Evolutionary conservation across 2,797 vertebrate genomes (phyloP).

Genomic region (Ctenopoma multispine): DNA sequence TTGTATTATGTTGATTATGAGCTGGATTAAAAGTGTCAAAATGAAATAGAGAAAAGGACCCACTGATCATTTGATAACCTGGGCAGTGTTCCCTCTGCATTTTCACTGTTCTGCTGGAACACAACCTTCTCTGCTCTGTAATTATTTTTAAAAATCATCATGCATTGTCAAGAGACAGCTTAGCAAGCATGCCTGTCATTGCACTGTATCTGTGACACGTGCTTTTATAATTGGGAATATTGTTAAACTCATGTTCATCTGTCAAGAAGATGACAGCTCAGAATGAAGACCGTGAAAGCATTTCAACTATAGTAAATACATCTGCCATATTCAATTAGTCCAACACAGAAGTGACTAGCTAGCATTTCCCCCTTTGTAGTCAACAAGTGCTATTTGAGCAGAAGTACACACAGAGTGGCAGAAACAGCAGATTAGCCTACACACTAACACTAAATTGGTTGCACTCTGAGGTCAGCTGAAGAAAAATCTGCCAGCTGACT

Average conservation of each 20-base stretch:
- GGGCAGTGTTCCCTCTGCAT: neutral
- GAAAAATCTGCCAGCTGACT: conserved; percentile 18
- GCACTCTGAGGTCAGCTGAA: conserved; percentile 1
- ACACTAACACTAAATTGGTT: conserved; percentile 4
- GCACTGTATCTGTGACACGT: conserved; percentile 15
- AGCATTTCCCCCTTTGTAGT: conserved; percentile 11
- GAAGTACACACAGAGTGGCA: conserved; percentile 5
- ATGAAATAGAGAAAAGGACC: no score
- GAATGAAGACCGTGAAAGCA: conserved; percentile 28
- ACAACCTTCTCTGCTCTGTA: no score
- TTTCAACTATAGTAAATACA: conserved; percentile 46
- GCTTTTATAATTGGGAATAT: conserved; percentile 43
- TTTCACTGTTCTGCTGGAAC: neutral
- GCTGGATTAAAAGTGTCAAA: no score
- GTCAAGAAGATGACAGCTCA: conserved; percentile 38
- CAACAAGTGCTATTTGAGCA: conserved; percentile 23
- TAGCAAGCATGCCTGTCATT: conserved; percentile 1
- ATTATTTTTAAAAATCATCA: no score
- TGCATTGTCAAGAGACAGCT: conserved; percentile 10
- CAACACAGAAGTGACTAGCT: conserved; percentile 38
- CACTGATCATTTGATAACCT: no score
- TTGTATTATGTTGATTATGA: no score
- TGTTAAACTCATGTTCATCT: conserved; percentile 45
- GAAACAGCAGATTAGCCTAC: conserved; percentile 15
- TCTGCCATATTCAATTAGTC: conserved; percentile 43